Conservation (phyloP, 2,113 vertebrate genomes). For the Thunnus maccoyii region DNA sequence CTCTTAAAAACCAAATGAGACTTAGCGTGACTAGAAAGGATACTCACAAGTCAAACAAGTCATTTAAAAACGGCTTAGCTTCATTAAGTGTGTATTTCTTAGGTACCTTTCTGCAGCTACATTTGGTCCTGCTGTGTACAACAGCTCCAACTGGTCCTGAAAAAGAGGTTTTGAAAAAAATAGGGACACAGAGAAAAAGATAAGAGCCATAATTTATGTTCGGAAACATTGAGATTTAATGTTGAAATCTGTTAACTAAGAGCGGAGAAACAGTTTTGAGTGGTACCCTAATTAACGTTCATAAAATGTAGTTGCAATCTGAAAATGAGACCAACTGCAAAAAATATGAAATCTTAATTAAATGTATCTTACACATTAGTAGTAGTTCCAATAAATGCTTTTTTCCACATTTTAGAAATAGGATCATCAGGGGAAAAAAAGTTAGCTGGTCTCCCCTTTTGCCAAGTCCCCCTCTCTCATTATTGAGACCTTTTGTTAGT, state of each 20-base stretch:
- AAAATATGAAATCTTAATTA: no score
- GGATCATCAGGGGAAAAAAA: not conserved
- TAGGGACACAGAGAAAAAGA: no score
- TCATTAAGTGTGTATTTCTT: not conserved
- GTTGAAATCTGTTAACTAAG: not conserved
- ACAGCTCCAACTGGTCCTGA: conserved; percentile 93
- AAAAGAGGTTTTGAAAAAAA: conserved; percentile 40
- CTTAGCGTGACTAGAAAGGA: not conserved
- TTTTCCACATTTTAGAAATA: not conserved
- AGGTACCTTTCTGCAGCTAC: conserved; percentile 92
- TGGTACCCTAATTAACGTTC: no score
- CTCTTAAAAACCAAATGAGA: no score
- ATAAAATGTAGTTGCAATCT: no score
- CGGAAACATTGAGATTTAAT: not conserved
- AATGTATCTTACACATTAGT: not conserved
- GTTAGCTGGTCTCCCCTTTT: not conserved
- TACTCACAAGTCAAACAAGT: not conserved
- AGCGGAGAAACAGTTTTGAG: no score
- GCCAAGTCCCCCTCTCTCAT: not conserved
- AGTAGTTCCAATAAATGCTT: not conserved
- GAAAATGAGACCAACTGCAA: no score
- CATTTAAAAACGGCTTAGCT: not conserved
- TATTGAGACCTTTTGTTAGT: not conserved
- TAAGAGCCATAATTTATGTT: no score
- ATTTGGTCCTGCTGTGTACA: conserved; percentile 91